Conservation (phyloP, 2,113 vertebrate species). For the Propithecus coquereli region DNA sequence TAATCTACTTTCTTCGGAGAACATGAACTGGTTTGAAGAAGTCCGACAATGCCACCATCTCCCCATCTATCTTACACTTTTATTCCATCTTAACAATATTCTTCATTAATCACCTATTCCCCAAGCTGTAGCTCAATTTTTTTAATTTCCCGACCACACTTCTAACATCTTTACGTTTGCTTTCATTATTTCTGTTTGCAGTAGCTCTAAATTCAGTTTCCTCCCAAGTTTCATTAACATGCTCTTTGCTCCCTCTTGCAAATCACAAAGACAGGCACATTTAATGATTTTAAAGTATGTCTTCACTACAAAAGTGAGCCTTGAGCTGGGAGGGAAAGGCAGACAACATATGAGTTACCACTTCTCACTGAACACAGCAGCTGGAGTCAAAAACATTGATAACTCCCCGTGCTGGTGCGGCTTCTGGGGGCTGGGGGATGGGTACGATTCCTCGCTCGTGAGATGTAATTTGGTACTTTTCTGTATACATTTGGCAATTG, state of each 20-base stretch:
- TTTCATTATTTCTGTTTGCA: neutral
- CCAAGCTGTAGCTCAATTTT: neutral
- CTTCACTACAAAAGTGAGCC: neutral
- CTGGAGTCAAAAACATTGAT: neutral
- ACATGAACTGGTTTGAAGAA: fast-evolving
- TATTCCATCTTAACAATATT: neutral
- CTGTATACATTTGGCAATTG: neutral
- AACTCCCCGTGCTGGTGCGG: neutral
- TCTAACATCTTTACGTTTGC: neutral
- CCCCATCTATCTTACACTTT: too few relatives aligned
- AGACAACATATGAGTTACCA: fast-evolving
- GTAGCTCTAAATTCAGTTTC: neutral
- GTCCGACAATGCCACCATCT: neutral
- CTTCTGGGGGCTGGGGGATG: neutral
- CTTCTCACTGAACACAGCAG: neutral
- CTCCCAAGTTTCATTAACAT: neutral
- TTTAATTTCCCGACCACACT: neutral
- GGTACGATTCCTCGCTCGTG: too few relatives aligned
- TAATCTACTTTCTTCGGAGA: neutral
- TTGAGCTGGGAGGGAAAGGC: neutral
- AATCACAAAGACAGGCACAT: neutral
- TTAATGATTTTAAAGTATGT: neutral
- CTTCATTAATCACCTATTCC: neutral
- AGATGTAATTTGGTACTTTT: neutral
- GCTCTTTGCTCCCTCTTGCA: neutral